Conservation (phyloP, 2,113 vertebrate genomes). For the Xenopus borealis region DNA sequence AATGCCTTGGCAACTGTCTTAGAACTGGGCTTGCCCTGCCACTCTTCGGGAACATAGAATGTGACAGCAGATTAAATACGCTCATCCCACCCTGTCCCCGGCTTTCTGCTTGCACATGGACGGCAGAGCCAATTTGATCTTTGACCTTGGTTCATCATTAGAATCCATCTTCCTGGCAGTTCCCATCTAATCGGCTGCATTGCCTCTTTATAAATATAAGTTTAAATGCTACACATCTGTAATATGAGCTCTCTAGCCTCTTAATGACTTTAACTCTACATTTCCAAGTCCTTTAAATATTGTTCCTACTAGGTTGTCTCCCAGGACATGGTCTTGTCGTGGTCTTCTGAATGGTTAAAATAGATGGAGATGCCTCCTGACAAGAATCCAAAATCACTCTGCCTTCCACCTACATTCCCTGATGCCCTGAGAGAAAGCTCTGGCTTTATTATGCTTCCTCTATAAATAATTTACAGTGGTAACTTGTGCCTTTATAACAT, state of each 20-base stretch:
- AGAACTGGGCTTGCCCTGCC: neutral
- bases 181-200: neutral
- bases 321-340: neutral
- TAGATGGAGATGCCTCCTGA: neutral
- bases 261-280: neutral
- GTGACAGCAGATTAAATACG: neutral
- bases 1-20: neutral
- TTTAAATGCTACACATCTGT: neutral
- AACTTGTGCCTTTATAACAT: neutral
- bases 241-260: neutral
- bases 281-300: neutral
- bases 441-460: slow-evolving; percentile 14
- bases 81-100: neutral
- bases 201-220: neutral
- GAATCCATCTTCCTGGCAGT: neutral
- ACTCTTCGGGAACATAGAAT: neutral
- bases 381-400: neutral
- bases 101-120: neutral
- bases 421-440: neutral
- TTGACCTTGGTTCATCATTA: neutral
- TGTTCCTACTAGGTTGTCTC: neutral
- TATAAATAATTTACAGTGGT: slow-evolving; percentile 27
- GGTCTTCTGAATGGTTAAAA: neutral
- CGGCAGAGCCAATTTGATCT: neutral
- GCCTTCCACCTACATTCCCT: neutral